Evolutionary conservation across 2,797 vertebrate genomes (phyloP).

Genomic region (Anguilla marmorata): DNA sequence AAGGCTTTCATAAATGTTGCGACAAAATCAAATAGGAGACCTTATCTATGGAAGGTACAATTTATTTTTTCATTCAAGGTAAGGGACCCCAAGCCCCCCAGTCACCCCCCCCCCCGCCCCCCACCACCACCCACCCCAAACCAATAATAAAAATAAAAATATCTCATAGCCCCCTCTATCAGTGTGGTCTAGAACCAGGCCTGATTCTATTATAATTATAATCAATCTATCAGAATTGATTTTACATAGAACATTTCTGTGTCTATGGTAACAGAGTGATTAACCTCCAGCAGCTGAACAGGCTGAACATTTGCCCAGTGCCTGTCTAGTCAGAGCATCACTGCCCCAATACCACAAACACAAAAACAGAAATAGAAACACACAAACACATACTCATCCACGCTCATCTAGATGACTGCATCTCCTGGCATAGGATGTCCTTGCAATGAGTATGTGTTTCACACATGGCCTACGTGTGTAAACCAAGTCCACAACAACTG

Average conservation of each 20-base stretch:
- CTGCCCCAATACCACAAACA: background rate
- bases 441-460: constrained; percentile 12
- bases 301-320: background rate
- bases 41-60: background rate
- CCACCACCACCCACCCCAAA: too few species aligned
- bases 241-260: background rate
- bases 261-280: background rate
- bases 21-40: background rate
- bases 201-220: background rate
- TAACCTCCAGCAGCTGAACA: background rate
- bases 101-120: too few species aligned
- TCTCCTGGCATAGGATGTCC: background rate
- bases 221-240: background rate
- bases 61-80: background rate
- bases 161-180: too few species aligned
- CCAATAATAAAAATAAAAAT: too few species aligned
- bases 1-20: background rate
- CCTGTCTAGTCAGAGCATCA: background rate
- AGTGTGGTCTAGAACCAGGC: too few species aligned
- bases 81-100: background rate
- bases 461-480: constrained; percentile 8
- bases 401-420: background rate
- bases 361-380: background rate
- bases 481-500: constrained; percentile 12
- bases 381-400: constrained; percentile 4